These are phyloP conservation scores for Ellobius talpinus DNA, from an alignment of 2,113 vertebrate species.

Conservation along the genomic window DNA sequence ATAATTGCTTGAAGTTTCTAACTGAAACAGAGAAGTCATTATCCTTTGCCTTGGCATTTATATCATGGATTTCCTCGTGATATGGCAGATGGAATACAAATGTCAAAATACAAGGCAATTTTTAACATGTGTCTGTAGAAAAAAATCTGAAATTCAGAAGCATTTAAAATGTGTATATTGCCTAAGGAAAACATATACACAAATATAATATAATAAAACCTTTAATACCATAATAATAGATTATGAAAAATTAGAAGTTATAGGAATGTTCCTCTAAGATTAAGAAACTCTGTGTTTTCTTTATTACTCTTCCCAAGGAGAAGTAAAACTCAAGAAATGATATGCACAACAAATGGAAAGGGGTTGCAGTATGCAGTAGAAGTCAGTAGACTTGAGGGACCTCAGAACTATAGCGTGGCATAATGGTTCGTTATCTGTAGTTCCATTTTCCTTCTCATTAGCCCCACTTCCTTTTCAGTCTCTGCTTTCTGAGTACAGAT, in stretches of 20 bases:
- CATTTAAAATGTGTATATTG: background rate
- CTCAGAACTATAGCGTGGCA: background rate
- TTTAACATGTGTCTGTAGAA: background rate
- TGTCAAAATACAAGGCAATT: background rate
- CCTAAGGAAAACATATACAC: background rate
- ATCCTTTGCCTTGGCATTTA: background rate
- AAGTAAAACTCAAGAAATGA: background rate
- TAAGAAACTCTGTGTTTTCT: background rate
- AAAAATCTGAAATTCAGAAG: background rate
- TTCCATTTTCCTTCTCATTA: background rate
- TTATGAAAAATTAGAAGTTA: background rate
- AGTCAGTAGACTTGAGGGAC: background rate
- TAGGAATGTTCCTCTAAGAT: background rate
- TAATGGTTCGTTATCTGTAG: too few species aligned
- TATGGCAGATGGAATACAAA: background rate
- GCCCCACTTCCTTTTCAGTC: background rate
- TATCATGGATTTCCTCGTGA: background rate
- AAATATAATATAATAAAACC: background rate
- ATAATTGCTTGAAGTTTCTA: background rate
- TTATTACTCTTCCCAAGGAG: background rate
- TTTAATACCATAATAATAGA: background rate
- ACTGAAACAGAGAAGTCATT: background rate
- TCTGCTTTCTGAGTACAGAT: background rate
- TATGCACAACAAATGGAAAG: background rate
- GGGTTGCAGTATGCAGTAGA: background rate